Evolutionary conservation across 37 sponge, comb jelly and placozoan species (phyloP).

Genomic region (Geodia barretti): DNA sequence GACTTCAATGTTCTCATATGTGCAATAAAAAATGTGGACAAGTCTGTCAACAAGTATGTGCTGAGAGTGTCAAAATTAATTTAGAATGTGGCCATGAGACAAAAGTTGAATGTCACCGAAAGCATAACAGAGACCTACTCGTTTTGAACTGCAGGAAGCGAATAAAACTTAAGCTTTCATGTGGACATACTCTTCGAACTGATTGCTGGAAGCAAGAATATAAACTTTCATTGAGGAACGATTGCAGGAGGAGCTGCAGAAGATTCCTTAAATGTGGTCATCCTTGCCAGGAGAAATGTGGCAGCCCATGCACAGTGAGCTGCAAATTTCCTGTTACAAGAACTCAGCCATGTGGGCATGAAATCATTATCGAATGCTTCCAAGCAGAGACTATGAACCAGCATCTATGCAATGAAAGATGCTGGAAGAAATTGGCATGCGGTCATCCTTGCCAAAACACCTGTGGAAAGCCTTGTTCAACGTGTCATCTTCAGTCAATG

Average conservation of each 20-base stretch:
- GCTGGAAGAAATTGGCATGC: conserved; percentile 51
- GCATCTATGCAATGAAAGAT: conserved; percentile 24
- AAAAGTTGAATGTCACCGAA: too few species aligned
- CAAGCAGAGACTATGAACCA: background rate
- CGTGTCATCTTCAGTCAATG: background rate
- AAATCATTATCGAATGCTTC: background rate
- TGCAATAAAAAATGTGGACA: conserved; percentile 60
- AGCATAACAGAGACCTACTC: too few species aligned
- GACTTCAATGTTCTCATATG: conserved; percentile 32
- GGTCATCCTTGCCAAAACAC: conserved; percentile 63
- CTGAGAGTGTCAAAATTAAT: too few species aligned
- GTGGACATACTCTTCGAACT: conserved; percentile 43
- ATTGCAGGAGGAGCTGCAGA: conserved; percentile 3
- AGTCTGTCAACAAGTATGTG: conserved; percentile 28
- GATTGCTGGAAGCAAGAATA: conserved; percentile 1
- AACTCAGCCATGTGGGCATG: conserved; percentile 24
- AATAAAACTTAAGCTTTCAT: conserved; percentile 1
- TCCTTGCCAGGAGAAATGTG: conserved; percentile 28
- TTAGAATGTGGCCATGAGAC: too few species aligned
- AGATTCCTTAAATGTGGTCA: conserved; percentile 42
- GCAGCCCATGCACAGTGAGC: conserved; percentile 1
- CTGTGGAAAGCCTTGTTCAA: conserved; percentile 46
- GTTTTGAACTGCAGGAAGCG: background rate
- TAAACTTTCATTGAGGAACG: background rate
- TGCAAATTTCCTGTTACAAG: background rate